phyloP scores from a whole-genome alignment of 2,797 vertebrate species.

The Takifugu rubripes region DNA sequence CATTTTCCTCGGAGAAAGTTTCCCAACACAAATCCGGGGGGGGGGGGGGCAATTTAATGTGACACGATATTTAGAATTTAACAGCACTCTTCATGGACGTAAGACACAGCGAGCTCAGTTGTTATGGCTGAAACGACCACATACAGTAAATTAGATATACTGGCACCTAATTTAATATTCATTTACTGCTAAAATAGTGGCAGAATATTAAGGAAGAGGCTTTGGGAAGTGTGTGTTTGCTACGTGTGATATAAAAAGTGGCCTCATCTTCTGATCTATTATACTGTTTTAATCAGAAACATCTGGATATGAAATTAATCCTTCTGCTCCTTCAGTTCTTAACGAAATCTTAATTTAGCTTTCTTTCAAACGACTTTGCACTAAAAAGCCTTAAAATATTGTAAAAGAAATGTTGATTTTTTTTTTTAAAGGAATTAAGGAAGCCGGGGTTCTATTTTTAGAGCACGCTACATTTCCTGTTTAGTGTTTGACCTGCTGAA shows the following conservation, averaged over 20 bases:
- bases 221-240: constrained; percentile 10
- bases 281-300: no score
- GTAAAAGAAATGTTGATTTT: no score
- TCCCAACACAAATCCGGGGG: constrained; percentile 50
- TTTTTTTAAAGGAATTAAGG: no score
- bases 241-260: background rate
- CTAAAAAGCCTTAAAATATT: no score
- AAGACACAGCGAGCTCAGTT: constrained; percentile 20
- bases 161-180: constrained; percentile 30
- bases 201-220: constrained; percentile 25
- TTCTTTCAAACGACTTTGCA: no score
- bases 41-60: no score
- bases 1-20: constrained; percentile 64
- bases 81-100: constrained; percentile 4
- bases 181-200: constrained; percentile 24
- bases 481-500: no score
- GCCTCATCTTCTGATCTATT: background rate
- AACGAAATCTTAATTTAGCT: no score
- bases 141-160: constrained; percentile 25
- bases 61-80: constrained; percentile 9
- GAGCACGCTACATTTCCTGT: no score
- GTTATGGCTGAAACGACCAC: constrained; percentile 38
- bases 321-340: no score
- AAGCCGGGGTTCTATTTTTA: no score
- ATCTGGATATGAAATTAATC: no score